These are phyloP conservation scores for Stomorhina lunata DNA, from an alignment of 2,888 invertebrate genomes.

Conservation along the genomic window DNA sequence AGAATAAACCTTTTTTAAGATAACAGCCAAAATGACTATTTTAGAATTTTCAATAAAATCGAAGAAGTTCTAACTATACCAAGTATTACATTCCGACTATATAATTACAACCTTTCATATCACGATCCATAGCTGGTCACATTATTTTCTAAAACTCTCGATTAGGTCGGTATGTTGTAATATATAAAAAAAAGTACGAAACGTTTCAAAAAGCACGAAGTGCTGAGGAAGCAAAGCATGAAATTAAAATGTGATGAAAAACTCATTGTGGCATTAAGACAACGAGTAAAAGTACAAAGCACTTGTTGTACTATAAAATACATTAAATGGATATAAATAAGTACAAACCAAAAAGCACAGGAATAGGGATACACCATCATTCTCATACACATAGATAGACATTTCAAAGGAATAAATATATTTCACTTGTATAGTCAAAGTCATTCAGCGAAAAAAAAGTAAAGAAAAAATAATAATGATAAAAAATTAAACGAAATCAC, in stretches of 20 bases:
- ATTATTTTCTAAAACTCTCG: background rate
- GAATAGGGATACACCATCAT: background rate
- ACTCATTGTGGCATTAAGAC: constrained; percentile 70
- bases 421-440: constrained; percentile 48
- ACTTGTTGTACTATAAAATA: constrained; percentile 56
- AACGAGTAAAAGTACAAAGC: constrained; percentile 57
- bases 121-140: background rate
- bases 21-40: no score
- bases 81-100: no score
- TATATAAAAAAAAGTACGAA: no score
- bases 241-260: constrained; percentile 78
- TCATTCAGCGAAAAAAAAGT: constrained; percentile 29
- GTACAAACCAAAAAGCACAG: background rate
- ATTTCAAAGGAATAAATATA: no score
- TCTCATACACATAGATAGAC: constrained; percentile 3
- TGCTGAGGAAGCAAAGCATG: constrained; percentile 75
- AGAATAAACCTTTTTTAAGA: no score
- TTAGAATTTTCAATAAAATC: no score
- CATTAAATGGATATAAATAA: constrained; percentile 44
- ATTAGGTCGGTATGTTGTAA: constrained; percentile 23
- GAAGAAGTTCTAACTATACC: no score
- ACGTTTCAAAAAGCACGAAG: constrained; percentile 64
- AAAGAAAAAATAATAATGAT: background rate
- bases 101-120: no score
- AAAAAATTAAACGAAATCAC: constrained; percentile 33